Percentiles rank a stretch among this genome's conserved stretches.
phyloP scores from a whole-genome alignment of 1,140 invertebrate genomes.

The Cyclina sinensis region DNA sequence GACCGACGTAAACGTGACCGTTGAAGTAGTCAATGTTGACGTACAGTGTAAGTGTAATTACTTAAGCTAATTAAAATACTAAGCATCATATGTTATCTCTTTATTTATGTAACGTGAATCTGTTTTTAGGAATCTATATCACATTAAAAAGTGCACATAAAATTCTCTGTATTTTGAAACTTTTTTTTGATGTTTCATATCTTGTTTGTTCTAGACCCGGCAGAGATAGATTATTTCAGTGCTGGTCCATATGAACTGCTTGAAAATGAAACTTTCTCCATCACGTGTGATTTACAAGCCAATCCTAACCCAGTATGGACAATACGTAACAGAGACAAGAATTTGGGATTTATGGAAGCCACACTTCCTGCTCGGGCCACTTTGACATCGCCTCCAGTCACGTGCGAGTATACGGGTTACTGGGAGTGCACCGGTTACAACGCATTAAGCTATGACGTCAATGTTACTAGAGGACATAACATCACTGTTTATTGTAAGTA shows the following conservation, averaged over 20 bases:
- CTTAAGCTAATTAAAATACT: too few relatives aligned
- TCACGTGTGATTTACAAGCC: slow-evolving; percentile 15
- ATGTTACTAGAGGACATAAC: slow-evolving; percentile 38
- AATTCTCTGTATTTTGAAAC: too few relatives aligned
- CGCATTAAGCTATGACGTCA: background rate
- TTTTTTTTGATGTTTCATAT: too few relatives aligned
- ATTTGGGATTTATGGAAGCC: background rate
- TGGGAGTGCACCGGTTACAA: slow-evolving; percentile 53
- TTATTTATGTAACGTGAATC: too few relatives aligned
- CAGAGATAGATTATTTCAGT: slow-evolving; percentile 10
- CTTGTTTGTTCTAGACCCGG: slow-evolving; percentile 39
- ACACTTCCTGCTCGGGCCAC: background rate
- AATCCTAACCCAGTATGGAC: slow-evolving; percentile 35
- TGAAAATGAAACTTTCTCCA: slow-evolving; percentile 43
- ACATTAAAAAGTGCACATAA: too few relatives aligned
- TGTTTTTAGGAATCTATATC: too few relatives aligned
- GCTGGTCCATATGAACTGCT: background rate
- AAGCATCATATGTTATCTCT: too few relatives aligned
- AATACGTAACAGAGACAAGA: slow-evolving; percentile 41
- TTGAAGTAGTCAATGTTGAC: slow-evolving; percentile 42
- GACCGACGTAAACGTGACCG: slow-evolving; percentile 27
- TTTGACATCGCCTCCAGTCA: background rate
- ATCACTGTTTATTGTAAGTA: slow-evolving; percentile 49
- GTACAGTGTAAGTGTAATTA: slow-evolving; percentile 44
- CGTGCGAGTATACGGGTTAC: slow-evolving; percentile 28